A percentile compares a stretch with the other conserved stretches of the same genome.
Conservation (phyloP, 1,140 invertebrate genomes). For the Drosophila lini region DNA sequence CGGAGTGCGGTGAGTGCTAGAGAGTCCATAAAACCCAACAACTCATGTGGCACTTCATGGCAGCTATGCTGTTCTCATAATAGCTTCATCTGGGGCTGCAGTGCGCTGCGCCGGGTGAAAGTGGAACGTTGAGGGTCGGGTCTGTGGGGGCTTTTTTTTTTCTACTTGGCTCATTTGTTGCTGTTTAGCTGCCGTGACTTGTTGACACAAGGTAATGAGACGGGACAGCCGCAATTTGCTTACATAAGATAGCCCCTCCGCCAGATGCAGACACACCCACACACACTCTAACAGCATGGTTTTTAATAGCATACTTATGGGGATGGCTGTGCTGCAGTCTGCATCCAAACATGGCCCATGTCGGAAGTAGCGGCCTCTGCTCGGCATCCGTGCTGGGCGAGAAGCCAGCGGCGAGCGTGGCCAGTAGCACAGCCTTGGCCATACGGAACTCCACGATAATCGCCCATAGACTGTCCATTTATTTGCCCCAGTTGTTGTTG, state of each 20-base stretch:
- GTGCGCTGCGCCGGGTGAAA: neutral
- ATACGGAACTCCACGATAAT: conserved; percentile 77
- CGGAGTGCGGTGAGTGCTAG: neutral
- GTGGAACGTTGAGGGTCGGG: conserved; percentile 13
- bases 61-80: conserved; percentile 20
- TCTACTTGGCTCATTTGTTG: conserved; percentile 47
- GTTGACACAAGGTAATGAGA: conserved; percentile 82
- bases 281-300: conserved; percentile 23
- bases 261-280: conserved; percentile 15
- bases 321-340: conserved; percentile 43
- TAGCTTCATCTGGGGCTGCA: conserved; percentile 28
- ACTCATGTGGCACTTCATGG: conserved; percentile 1
- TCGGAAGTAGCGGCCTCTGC: conserved; percentile 25
- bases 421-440: conserved; percentile 72
- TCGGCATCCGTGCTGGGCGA: conserved; percentile 34
- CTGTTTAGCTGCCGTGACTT: conserved; percentile 69
- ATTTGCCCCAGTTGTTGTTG: conserved; percentile 69
- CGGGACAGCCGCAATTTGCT: conserved; percentile 73
- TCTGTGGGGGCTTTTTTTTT: conserved; percentile 1
- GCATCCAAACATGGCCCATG: conserved; percentile 64
- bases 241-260: conserved; percentile 63
- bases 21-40: conserved; percentile 16
- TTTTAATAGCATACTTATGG: conserved; percentile 71
- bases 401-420: conserved; percentile 50
- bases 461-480: conserved; percentile 74